These are phyloP conservation scores for Hydrophis major DNA, from an alignment of 2,797 vertebrate species.

Conservation along the genomic window DNA sequence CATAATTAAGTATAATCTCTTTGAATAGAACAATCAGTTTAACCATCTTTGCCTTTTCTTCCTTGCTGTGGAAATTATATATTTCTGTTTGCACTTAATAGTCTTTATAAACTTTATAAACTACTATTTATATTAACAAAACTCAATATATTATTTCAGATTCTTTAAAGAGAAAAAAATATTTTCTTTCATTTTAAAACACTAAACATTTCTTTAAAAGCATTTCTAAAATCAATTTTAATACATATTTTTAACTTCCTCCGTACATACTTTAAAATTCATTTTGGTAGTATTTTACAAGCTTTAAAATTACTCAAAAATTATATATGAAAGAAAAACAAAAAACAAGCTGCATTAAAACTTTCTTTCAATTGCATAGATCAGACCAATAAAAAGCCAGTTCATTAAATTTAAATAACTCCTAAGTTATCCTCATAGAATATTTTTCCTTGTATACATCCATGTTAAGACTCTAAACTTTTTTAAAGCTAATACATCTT, in stretches of 20 bases:
- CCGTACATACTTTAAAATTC: neutral
- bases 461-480: neutral
- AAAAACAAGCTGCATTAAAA: neutral
- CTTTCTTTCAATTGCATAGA: neutral
- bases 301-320: neutral
- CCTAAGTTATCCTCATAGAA: neutral
- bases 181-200: neutral
- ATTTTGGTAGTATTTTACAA: neutral
- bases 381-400: neutral
- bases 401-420: neutral
- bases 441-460: neutral
- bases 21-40: neutral
- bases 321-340: neutral
- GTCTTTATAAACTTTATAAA: neutral
- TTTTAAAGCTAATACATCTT: neutral
- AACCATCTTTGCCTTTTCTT: neutral
- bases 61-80: neutral
- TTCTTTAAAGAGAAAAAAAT: neutral
- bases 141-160: neutral
- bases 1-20: neutral
- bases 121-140: neutral
- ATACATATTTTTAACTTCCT: neutral
- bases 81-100: neutral
- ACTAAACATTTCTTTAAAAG: neutral
- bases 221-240: neutral